phyloP scores from a whole-genome alignment of 2,113 vertebrate species.

The Thunnus maccoyii region DNA sequence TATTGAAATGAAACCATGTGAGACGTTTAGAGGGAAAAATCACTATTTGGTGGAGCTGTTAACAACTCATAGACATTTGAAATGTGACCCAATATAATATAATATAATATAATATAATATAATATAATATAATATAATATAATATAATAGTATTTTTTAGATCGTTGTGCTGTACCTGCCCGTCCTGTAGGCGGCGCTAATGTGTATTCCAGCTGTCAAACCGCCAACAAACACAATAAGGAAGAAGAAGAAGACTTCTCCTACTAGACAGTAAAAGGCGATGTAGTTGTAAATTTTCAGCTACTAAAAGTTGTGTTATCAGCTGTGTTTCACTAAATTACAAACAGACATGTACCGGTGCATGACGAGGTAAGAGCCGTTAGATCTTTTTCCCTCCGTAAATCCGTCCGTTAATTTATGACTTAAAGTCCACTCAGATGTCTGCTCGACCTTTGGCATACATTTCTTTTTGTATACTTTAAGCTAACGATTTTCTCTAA shows the following conservation, averaged over 20 bases:
- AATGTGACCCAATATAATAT: no score
- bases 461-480: neutral
- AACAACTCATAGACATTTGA: no score
- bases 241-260: constrained; percentile 6
- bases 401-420: accelerated
- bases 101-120: no score
- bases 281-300: neutral
- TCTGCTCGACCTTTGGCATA: constrained; percentile 67
- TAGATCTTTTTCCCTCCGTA: accelerated
- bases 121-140: no score
- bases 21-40: no score
- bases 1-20: no score
- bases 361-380: constrained; percentile 64
- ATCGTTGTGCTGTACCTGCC: neutral
- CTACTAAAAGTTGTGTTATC: neutral
- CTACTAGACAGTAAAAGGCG: no score
- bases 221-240: neutral
- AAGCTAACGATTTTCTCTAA: neutral
- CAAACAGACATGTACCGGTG: constrained; percentile 68
- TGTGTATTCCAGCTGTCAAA: accelerated
- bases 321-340: no score
- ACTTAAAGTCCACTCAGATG: neutral
- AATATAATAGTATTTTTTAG: no score
- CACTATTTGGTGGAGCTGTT: no score
- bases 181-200: neutral